Percentiles rank a stretch among this genome's conserved stretches.
Conservation (phyloP, 2,113 vertebrate genomes). For the Pyxicephalus adspersus region DNA sequence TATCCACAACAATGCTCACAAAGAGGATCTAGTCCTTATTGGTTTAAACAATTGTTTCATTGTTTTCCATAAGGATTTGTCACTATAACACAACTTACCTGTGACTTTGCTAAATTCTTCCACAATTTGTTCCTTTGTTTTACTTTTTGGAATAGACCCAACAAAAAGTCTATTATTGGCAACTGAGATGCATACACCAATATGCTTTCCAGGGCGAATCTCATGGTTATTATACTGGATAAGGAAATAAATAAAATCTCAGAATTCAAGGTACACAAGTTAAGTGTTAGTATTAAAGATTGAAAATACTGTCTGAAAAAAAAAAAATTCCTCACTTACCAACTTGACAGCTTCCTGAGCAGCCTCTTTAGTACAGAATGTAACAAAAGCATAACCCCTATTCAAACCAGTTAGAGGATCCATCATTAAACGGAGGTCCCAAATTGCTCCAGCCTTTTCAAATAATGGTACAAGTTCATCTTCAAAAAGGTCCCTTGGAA, state of each 20-base stretch:
- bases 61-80: too few species aligned
- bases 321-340: conserved; percentile 72
- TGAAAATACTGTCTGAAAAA: not conserved
- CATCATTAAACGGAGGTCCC: conserved; percentile 99
- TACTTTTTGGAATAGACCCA: conserved; percentile 98
- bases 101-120: conserved; percentile 98
- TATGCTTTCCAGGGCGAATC: conserved; percentile 96
- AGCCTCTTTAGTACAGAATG: conserved; percentile 97
- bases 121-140: conserved; percentile 98
- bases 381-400: conserved; percentile 97
- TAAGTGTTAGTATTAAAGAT: not conserved
- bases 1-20: too few species aligned
- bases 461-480: conserved; percentile 97
- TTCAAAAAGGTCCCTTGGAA: conserved; percentile 95
- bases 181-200: conserved; percentile 97
- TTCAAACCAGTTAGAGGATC: conserved; percentile 96
- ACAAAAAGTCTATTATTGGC: conserved; percentile 99
- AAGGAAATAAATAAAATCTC: conserved; percentile 40
- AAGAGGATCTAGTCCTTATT: too few species aligned
- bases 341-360: conserved; percentile 96
- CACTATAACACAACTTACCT: conserved; percentile 74
- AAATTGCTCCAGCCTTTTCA: conserved; percentile 95
- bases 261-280: too few species aligned
- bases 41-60: too few species aligned
- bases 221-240: conserved; percentile 95